phyloP scores from a whole-genome alignment of 2,888 invertebrate species.

The Prosopocoilus inquinatus region DNA sequence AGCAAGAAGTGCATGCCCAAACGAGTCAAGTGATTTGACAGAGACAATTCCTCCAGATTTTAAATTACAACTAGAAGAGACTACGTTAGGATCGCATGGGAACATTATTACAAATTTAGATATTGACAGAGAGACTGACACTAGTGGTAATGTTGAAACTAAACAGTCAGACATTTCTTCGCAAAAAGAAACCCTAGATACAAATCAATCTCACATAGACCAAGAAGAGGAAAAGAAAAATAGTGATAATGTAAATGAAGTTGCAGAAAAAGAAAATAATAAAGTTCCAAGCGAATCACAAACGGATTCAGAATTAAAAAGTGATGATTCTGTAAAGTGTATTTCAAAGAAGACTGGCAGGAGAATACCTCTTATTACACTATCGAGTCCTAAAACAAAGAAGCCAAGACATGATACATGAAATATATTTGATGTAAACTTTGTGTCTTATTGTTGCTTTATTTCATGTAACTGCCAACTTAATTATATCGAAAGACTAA shows the following conservation, averaged over 20 bases:
- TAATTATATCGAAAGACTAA: slow-evolving; percentile 7
- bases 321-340: background rate
- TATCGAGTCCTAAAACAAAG: slow-evolving; percentile 74
- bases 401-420: slow-evolving; percentile 50
- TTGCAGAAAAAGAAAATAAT: background rate
- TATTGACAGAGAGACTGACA: background rate
- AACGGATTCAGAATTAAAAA: background rate
- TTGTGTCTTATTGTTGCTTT: too few species aligned
- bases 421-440: background rate
- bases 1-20: background rate
- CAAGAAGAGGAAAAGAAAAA: background rate
- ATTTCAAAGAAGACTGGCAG: slow-evolving; percentile 57
- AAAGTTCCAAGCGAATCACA: background rate
- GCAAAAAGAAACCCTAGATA: too few species aligned
- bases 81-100: background rate
- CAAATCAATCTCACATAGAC: background rate
- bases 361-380: slow-evolving; percentile 70
- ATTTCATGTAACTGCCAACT: background rate
- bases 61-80: slow-evolving; percentile 17
- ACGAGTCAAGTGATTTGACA: background rate
- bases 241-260: background rate
- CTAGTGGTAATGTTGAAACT: background rate
- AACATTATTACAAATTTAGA: background rate
- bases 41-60: slow-evolving; percentile 12
- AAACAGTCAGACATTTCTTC: too few species aligned